Conservation (phyloP, 2,113 vertebrate genomes). For the Burhinus bistriatus region DNA sequence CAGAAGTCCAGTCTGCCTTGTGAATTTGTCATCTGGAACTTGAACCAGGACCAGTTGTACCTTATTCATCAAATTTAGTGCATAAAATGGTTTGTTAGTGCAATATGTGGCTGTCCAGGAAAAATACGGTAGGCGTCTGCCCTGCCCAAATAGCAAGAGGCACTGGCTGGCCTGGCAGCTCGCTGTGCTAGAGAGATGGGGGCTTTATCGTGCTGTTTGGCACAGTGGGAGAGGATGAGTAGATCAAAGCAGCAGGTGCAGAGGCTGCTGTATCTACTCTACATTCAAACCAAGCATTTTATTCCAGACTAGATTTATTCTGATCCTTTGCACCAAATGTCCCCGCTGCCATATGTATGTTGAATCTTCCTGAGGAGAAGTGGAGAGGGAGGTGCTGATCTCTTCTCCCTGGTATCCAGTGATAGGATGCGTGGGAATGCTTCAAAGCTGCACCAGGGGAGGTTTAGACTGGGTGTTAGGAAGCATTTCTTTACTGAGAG, state of each 20-base stretch:
- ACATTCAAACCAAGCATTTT: neutral
- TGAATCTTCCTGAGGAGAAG: neutral
- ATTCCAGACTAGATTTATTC: neutral
- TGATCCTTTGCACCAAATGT: neutral
- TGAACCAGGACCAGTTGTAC: neutral
- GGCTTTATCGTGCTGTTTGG: neutral
- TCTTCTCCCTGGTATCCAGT: neutral
- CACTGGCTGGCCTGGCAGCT: neutral
- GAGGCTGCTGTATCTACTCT: neutral
- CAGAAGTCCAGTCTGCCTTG: neutral
- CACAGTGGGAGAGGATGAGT: neutral
- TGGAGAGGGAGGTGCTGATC: neutral
- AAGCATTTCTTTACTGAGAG: neutral
- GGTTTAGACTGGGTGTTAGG: neutral
- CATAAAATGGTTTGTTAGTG: neutral
- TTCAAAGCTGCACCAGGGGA: neutral
- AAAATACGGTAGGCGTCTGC: neutral
- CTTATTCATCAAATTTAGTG: neutral
- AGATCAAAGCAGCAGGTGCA: neutral
- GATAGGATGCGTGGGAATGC: neutral
- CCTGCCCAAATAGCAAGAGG: neutral
- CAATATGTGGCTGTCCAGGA: neutral
- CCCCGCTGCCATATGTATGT: neutral
- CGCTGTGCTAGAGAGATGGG: accelerated
- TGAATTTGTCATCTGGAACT: neutral